A percentile compares a stretch with the other conserved stretches of the same genome.
Conservation (phyloP, 2,113 vertebrate genomes). For the Esox niger region DNA sequence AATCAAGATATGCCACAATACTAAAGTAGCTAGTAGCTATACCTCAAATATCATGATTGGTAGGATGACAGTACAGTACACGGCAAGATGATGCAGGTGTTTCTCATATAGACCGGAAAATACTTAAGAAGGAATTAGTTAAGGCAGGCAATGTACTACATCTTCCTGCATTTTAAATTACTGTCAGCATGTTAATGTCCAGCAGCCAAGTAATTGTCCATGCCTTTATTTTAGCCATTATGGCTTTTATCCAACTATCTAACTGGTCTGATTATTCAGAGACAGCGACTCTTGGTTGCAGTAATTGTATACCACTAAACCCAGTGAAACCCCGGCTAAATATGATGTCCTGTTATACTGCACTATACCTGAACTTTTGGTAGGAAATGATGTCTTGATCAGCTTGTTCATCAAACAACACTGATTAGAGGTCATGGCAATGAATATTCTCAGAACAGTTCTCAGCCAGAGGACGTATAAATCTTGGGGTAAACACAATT, state of each 20-base stretch:
- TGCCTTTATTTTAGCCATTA: background rate
- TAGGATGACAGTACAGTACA: background rate
- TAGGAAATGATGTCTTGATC: background rate
- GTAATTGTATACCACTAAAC: background rate
- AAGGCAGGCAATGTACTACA: background rate
- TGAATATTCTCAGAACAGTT: constrained; percentile 24
- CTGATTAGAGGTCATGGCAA: constrained; percentile 10
- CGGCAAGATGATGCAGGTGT: background rate
- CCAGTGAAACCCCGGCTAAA: constrained; percentile 20
- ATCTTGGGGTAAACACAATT: constrained; percentile 18
- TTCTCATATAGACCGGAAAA: background rate
- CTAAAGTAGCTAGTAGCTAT: background rate
- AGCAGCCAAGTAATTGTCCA: no score
- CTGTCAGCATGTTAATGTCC: no score
- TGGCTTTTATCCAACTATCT: background rate
- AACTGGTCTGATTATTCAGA: background rate
- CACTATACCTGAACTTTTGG: background rate
- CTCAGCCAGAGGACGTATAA: constrained; percentile 33
- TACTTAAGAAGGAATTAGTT: background rate
- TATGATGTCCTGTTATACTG: constrained; percentile 19
- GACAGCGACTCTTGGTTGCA: background rate
- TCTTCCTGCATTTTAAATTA: background rate
- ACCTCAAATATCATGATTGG: background rate
- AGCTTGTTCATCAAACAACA: constrained; percentile 27
- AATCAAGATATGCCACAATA: no score